phyloP scores from a whole-genome alignment of 2,888 invertebrate species.

The Sphaeridia pumilis region DNA sequence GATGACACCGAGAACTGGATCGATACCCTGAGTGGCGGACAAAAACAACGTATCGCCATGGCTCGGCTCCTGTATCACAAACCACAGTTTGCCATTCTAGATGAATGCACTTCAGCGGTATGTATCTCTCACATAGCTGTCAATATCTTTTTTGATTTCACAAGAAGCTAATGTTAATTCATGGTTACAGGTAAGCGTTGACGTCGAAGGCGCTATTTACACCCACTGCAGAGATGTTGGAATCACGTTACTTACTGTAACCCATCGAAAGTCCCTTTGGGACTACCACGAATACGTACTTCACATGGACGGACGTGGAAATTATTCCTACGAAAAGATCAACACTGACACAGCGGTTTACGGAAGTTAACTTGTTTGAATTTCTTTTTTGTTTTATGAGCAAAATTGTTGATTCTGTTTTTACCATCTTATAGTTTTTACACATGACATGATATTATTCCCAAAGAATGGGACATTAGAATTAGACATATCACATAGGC shows the following conservation, averaged over 20 bases:
- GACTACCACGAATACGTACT: slow-evolving; percentile 70
- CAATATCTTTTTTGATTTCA: neutral
- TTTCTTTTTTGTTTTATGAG: neutral
- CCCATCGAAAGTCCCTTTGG: slow-evolving; percentile 95
- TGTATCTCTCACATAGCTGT: neutral
- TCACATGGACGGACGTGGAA: slow-evolving; percentile 89
- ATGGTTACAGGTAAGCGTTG: slow-evolving; percentile 55
- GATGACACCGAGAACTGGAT: slow-evolving; percentile 96
- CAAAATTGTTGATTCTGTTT: neutral
- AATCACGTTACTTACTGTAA: slow-evolving; percentile 93
- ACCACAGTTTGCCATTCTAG: slow-evolving; percentile 96
- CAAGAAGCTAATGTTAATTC: neutral
- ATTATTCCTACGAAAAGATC: slow-evolving; percentile 74
- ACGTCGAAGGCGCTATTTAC: slow-evolving; percentile 97
- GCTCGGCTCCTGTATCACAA: slow-evolving; percentile 91
- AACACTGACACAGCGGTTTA: slow-evolving; percentile 78
- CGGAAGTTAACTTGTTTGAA: slow-evolving; percentile 78
- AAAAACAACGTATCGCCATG: slow-evolving; percentile 98
- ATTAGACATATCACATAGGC: too few species aligned
- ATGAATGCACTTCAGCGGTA: slow-evolving; percentile 97
- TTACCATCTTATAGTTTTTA: too few species aligned
- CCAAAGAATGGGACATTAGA: too few species aligned
- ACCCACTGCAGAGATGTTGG: slow-evolving; percentile 72
- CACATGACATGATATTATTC: too few species aligned
- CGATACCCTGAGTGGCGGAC: slow-evolving; percentile 94